Evolutionary conservation across 1,140 invertebrate species (phyloP).

Genomic region (Chironomus striatipennis): DNA sequence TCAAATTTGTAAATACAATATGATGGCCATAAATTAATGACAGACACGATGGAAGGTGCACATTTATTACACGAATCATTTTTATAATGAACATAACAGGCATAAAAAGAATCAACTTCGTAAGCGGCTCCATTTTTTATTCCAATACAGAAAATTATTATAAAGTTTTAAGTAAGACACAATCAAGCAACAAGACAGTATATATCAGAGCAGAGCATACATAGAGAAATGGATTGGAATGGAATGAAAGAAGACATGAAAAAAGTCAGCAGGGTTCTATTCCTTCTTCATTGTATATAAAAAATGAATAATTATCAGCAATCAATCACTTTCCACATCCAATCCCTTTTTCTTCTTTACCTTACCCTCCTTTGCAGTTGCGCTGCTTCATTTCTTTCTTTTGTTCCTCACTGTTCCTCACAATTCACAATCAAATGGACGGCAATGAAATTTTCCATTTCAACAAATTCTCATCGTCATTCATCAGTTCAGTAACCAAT

Average conservation of each 20-base stretch:
- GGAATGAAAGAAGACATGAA: too few species aligned
- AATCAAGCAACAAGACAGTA: not conserved
- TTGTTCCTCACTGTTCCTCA: too few species aligned
- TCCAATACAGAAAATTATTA: not conserved
- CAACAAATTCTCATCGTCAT: too few species aligned
- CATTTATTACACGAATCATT: not conserved
- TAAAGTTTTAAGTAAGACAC: conserved; percentile 9
- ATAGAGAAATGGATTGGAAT: too few species aligned
- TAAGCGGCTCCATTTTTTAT: not conserved
- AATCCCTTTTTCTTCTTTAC: not conserved
- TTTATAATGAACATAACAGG: not conserved
- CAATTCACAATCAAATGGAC: too few species aligned
- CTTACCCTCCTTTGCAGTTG: not conserved
- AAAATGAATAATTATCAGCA: not conserved
- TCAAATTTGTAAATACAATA: conserved; percentile 11
- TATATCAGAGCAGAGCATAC: not conserved
- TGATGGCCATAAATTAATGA: not conserved
- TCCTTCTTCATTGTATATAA: not conserved
- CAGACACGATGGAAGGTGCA: not conserved
- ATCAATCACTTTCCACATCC: not conserved
- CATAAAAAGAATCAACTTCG: not conserved
- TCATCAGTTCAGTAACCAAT: too few species aligned
- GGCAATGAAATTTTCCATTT: too few species aligned
- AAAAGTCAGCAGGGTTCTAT: too few species aligned
- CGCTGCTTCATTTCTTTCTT: too few species aligned